These are phyloP conservation scores for Phataginus tricuspis DNA, from an alignment of 2,797 vertebrate species.

Conservation along the genomic window DNA sequence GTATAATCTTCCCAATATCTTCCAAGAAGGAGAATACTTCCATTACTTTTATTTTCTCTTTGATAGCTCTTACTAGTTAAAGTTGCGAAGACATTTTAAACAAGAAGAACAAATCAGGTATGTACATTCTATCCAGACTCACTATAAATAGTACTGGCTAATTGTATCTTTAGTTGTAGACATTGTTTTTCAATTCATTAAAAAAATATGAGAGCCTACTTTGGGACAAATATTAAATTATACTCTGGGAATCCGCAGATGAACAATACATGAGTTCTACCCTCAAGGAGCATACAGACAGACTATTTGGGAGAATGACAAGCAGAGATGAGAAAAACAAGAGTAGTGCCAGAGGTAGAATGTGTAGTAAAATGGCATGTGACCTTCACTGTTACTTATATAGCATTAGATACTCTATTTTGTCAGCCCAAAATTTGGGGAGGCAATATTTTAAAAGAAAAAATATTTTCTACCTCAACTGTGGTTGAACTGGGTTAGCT, in stretches of 20 bases:
- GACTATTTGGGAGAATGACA: neutral
- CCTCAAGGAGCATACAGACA: neutral
- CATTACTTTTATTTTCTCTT: neutral
- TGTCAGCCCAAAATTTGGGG: slow-evolving; percentile 27
- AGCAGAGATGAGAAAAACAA: neutral
- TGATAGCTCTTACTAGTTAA: neutral
- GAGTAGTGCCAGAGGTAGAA: neutral
- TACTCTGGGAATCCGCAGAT: neutral
- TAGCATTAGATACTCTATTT: neutral
- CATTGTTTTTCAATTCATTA: neutral
- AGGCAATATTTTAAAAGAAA: slow-evolving; percentile 27
- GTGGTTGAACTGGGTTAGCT: neutral
- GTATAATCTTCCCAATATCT: neutral
- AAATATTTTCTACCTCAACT: slow-evolving; percentile 45
- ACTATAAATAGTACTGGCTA: neutral
- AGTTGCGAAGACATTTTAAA: slow-evolving; percentile 27
- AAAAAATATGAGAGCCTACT: neutral
- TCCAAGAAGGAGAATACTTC: neutral
- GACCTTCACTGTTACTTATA: neutral
- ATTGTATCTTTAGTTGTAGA: neutral
- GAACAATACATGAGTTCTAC: neutral
- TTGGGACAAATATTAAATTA: neutral
- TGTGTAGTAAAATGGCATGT: neutral
- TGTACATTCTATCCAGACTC: neutral
- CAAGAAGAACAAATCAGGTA: neutral